Evolutionary conservation across 1,140 invertebrate species (phyloP).

Genomic region (Bombus pascuorum): DNA sequence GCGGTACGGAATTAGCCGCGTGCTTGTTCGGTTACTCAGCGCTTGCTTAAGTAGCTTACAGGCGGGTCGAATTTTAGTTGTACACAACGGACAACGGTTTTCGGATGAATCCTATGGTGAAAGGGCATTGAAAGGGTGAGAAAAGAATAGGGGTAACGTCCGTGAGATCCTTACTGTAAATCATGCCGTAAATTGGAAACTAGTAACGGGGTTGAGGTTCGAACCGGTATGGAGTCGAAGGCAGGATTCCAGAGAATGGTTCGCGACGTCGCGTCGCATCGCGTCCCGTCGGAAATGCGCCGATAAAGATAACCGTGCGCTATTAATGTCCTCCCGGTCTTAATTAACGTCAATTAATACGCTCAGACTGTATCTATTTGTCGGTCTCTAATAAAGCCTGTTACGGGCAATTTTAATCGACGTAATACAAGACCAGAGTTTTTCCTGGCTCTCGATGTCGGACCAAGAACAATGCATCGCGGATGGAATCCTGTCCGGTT

Average conservation of each 20-base stretch:
- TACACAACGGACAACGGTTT: conserved; percentile 5
- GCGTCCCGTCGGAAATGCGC: conserved; percentile 35
- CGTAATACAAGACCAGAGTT: conserved; percentile 15
- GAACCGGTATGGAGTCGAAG: not conserved
- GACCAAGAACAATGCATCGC: not conserved
- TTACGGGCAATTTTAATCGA: conserved; percentile 51
- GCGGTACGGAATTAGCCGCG: conserved; percentile 59
- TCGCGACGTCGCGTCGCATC: not conserved
- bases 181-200: not conserved
- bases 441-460: conserved; percentile 17
- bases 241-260: not conserved
- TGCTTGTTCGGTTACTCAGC: conserved; percentile 57
- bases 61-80: conserved; percentile 45
- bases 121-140: not conserved
- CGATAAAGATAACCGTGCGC: conserved; percentile 45
- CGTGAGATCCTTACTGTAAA: conserved; percentile 1
- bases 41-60: conserved; percentile 61
- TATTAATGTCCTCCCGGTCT: conserved; percentile 50
- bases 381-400: conserved; percentile 38
- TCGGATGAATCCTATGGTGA: not conserved
- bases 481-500: not conserved
- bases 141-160: not conserved
- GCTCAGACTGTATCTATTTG: conserved; percentile 31
- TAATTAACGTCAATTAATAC: conserved; percentile 64
- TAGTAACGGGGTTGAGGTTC: no score